These are phyloP conservation scores for Phoebastria nigripes DNA, from an alignment of 2,797 vertebrate genomes.

Conservation along the genomic window DNA sequence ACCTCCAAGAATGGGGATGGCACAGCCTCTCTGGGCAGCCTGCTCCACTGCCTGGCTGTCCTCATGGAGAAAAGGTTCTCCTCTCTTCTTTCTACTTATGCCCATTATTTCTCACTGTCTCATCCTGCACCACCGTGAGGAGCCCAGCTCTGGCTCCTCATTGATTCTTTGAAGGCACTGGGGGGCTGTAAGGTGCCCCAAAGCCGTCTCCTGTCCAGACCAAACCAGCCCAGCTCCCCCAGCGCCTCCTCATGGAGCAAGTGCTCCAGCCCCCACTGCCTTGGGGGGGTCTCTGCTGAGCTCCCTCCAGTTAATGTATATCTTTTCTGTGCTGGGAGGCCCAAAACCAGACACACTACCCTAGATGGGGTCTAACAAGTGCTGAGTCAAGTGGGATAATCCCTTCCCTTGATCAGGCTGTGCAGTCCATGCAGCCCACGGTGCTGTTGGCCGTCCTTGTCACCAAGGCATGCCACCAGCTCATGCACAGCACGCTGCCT, in stretches of 20 bases:
- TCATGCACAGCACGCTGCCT: neutral
- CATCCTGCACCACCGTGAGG: neutral
- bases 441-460: neutral
- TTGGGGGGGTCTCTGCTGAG: neutral
- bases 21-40: neutral
- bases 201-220: neutral
- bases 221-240: neutral
- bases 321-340: neutral
- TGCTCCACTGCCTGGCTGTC: neutral
- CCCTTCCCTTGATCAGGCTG: neutral
- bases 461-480: neutral
- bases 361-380: neutral
- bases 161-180: neutral
- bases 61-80: neutral
- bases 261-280: neutral
- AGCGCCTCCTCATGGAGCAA: neutral
- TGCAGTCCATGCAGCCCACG: neutral
- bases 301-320: neutral
- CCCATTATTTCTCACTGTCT: neutral
- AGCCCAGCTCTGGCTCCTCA: neutral
- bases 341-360: neutral
- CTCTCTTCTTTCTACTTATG: neutral
- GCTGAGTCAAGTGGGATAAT: neutral
- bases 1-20: neutral
- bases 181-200: neutral